Evolutionary conservation across 2,797 vertebrate genomes (phyloP).

Genomic region (Phataginus tetradactyla): DNA sequence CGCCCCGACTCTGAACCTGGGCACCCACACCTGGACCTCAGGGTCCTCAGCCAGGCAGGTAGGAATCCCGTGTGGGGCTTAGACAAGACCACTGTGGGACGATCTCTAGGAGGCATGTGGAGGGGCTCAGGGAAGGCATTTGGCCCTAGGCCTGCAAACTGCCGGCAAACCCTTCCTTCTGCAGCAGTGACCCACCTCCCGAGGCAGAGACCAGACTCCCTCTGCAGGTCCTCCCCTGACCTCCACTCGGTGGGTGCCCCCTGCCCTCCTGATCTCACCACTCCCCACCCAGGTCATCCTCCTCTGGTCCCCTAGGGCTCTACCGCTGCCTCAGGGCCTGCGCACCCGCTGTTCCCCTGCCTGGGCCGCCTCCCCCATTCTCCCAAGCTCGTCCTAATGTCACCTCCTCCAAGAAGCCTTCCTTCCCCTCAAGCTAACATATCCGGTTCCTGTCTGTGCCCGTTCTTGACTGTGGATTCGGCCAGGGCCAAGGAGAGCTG

Average conservation of each 20-base stretch:
- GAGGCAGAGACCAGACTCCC: too few relatives aligned
- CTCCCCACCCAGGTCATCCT: fast-evolving
- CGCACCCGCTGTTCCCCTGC: background rate
- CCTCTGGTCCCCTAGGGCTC: background rate
- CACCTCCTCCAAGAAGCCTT: background rate
- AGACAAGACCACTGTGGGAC: too few relatives aligned
- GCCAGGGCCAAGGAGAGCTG: background rate
- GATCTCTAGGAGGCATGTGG: fast-evolving
- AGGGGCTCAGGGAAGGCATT: background rate
- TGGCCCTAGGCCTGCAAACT: background rate
- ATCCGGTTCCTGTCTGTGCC: background rate
- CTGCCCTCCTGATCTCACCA: fast-evolving
- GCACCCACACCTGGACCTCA: background rate
- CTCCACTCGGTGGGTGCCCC: background rate
- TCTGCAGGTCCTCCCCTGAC: background rate
- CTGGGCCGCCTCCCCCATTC: background rate
- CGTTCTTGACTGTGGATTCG: background rate
- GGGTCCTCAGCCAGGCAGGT: too few relatives aligned
- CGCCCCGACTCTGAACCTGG: background rate
- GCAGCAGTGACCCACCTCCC: background rate
- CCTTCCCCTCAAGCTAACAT: background rate
- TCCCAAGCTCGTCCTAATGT: background rate
- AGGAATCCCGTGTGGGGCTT: too few relatives aligned
- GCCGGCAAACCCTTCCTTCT: background rate
- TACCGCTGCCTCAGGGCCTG: background rate